Evolutionary conservation across 2,888 invertebrate species (phyloP).

Genomic region (Lepidonotus clava): DNA sequence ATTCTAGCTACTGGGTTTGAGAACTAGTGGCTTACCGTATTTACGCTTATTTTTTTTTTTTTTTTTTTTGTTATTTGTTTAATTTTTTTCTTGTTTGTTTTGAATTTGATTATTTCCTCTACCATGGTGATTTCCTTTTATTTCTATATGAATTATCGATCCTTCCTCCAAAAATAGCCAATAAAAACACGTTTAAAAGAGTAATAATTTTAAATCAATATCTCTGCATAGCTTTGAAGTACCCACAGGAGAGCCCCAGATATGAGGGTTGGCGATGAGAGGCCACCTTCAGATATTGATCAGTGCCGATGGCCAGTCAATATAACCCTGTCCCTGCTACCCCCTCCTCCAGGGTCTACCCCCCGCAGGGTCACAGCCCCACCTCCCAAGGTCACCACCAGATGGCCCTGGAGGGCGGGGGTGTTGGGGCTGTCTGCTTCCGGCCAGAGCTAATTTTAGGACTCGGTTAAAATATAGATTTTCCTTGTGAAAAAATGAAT

Average conservation of each 20-base stretch:
- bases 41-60: background rate
- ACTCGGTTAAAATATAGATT: background rate
- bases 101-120: background rate
- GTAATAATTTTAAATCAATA: too few species aligned
- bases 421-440: background rate
- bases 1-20: too few species aligned
- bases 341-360: too few species aligned
- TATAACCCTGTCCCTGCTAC: background rate
- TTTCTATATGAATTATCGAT: too few species aligned
- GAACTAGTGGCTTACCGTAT: too few species aligned
- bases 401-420: background rate
- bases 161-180: too few species aligned
- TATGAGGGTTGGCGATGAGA: background rate
- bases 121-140: background rate
- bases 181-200: too few species aligned
- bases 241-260: background rate
- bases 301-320: background rate
- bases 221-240: too few species aligned
- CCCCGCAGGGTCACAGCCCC: background rate
- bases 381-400: background rate
- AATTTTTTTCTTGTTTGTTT: background rate
- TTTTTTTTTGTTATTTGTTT: background rate
- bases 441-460: background rate
- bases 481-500: too few species aligned
- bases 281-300: conserved; percentile 7